Percentiles rank a stretch among this genome's conserved stretches.
Evolutionary conservation across 2,888 invertebrate genomes (phyloP).

Genomic region (Apamea epomidion): DNA sequence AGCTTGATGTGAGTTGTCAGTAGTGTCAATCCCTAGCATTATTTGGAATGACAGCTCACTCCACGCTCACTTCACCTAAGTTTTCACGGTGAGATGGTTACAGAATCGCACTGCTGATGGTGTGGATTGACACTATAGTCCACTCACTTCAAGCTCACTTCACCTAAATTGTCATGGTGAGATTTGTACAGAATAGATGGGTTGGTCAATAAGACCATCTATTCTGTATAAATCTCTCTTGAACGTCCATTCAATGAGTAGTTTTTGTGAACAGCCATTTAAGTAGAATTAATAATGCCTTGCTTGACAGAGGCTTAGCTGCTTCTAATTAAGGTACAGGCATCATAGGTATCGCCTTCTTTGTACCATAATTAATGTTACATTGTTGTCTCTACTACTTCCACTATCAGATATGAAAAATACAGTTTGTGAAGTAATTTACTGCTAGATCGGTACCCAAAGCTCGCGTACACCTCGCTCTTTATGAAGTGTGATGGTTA

Average conservation of each 20-base stretch:
- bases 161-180: not conserved
- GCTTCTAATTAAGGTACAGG: not conserved
- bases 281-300: not conserved
- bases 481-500: not conserved
- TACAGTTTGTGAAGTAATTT: not conserved
- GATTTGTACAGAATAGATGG: not conserved
- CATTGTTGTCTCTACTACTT: not conserved
- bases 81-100: too few relatives aligned
- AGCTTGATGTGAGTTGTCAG: too few relatives aligned
- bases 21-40: too few relatives aligned
- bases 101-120: too few relatives aligned
- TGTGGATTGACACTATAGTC: not conserved
- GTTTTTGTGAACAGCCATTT: not conserved
- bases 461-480: not conserved
- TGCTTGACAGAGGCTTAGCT: not conserved
- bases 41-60: too few relatives aligned
- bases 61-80: too few relatives aligned
- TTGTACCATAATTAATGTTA: not conserved
- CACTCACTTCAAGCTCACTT: not conserved
- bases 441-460: not conserved
- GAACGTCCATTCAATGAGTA: too few relatives aligned
- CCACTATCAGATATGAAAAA: not conserved
- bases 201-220: not conserved
- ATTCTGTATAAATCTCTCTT: not conserved
- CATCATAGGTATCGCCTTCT: not conserved